Conservation (phyloP, 2,888 invertebrate genomes). For the Unio delphinus region DNA sequence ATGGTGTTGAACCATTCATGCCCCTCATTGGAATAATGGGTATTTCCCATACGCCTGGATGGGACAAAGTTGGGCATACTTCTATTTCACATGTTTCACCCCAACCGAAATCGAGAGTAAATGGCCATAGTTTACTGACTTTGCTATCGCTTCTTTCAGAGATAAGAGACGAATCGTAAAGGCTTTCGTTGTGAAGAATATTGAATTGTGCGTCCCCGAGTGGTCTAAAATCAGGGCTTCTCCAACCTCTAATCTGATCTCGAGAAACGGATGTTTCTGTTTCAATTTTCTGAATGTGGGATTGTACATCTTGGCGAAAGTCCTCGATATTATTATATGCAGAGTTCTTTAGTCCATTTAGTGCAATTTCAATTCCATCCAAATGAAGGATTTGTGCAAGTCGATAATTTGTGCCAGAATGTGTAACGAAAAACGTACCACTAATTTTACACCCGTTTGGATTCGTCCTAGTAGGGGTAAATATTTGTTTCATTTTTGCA, state of each 20-base stretch:
- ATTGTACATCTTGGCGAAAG: constrained; percentile 23
- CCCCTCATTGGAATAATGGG: constrained; percentile 40
- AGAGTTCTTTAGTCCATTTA: constrained; percentile 33
- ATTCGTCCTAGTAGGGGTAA: constrained; percentile 31
- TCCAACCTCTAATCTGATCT: constrained; percentile 37
- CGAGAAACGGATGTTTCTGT: constrained; percentile 16
- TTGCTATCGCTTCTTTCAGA: constrained; percentile 9
- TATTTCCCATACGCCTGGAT: constrained; percentile 50
- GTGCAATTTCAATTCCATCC: constrained; percentile 42
- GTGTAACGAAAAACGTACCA: constrained; percentile 46
- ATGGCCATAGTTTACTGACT: constrained; percentile 42
- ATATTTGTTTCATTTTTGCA: constrained; percentile 38
- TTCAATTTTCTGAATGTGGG: constrained; percentile 24
- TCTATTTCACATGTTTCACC: constrained; percentile 27
- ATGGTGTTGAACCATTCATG: constrained; percentile 30
- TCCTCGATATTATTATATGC: constrained; percentile 13
- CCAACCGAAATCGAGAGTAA: constrained; percentile 47
- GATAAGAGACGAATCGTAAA: constrained; percentile 50
- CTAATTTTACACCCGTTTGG: constrained; percentile 47
- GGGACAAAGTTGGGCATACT: constrained; percentile 26
- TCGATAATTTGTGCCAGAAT: constrained; percentile 37
- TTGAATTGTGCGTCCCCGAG: constrained; percentile 39
- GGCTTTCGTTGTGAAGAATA: constrained; percentile 29
- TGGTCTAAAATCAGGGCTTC: constrained; percentile 36
- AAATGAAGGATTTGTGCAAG: constrained; percentile 35